phyloP scores from a whole-genome alignment of 2,888 invertebrate genomes.

The Seira ritae region DNA sequence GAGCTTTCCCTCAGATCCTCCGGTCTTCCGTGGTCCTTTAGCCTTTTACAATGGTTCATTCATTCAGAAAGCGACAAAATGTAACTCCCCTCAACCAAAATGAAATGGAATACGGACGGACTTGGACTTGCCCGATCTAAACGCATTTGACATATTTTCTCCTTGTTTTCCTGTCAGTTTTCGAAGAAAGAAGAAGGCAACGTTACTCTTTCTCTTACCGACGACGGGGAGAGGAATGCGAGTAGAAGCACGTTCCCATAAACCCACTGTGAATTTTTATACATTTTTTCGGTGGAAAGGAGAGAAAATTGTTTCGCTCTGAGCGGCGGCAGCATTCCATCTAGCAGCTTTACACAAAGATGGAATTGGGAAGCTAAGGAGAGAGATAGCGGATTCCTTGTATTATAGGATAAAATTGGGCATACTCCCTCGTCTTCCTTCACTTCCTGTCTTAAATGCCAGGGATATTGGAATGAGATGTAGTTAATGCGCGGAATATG shows the following conservation, averaged over 20 bases:
- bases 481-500: conserved; percentile 53
- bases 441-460: conserved; percentile 52
- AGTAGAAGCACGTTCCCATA: no score
- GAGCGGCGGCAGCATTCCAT: conserved; percentile 12
- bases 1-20: no score
- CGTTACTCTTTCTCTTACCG: conserved; percentile 21
- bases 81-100: no score
- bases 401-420: conserved; percentile 22
- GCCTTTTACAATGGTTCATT: no score
- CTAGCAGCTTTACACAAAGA: conserved; percentile 4
- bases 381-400: conserved; percentile 35
- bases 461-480: conserved; percentile 50
- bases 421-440: conserved; percentile 32
- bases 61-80: no score
- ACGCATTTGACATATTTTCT: conserved; percentile 36
- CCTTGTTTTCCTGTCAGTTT: conserved; percentile 34
- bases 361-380: conserved; percentile 5
- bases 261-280: no score
- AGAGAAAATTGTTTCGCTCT: conserved; percentile 32
- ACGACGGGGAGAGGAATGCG: no score
- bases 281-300: not conserved
- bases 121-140: no score
- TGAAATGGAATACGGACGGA: no score
- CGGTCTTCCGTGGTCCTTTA: no score
- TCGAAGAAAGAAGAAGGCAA: conserved; percentile 11